Evolutionary conservation across 2,888 invertebrate species (phyloP).

Genomic region (Oscheius myriophilus): DNA sequence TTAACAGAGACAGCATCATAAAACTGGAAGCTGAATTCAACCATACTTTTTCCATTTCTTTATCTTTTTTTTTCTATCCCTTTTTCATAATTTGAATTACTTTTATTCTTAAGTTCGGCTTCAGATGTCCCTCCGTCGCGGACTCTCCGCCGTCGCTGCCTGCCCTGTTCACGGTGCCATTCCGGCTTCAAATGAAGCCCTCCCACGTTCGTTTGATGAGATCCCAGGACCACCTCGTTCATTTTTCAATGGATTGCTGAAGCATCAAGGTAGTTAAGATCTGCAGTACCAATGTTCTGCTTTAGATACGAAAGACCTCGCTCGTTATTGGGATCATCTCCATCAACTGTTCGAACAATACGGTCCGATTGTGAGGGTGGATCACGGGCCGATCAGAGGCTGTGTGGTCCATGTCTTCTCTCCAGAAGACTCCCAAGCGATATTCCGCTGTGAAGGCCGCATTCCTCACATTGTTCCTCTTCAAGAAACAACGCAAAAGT

Average conservation of each 20-base stretch:
- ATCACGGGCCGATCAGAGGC: constrained; percentile 71
- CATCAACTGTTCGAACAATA: constrained; percentile 72
- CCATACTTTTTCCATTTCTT: constrained; percentile 5
- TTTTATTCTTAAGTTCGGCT: not conserved
- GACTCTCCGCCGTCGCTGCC: not conserved
- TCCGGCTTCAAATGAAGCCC: not conserved
- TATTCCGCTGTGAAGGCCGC: constrained; percentile 75
- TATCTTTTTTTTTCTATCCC: not conserved
- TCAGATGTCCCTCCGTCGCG: not conserved
- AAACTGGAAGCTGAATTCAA: too few relatives aligned
- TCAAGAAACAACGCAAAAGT: constrained; percentile 74
- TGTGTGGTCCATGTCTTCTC: constrained; percentile 74
- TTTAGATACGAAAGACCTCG: constrained; percentile 3
- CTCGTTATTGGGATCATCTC: constrained; percentile 60
- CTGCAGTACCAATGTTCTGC: not conserved
- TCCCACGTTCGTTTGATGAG: constrained; percentile 8
- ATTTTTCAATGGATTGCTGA: not conserved
- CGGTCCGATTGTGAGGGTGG: constrained; percentile 75
- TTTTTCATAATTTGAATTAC: not conserved
- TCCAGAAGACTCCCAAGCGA: constrained; percentile 74
- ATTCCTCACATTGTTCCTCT: constrained; percentile 75
- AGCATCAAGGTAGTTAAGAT: not conserved
- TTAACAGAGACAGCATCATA: too few relatives aligned
- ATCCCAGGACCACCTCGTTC: constrained; percentile 13
- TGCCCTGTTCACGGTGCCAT: constrained; percentile 4